Percentiles rank a stretch among this genome's conserved stretches.
These are phyloP conservation scores for Chaenogobius annularis DNA, from an alignment of 2,113 vertebrate genomes.

Conservation along the genomic window DNA sequence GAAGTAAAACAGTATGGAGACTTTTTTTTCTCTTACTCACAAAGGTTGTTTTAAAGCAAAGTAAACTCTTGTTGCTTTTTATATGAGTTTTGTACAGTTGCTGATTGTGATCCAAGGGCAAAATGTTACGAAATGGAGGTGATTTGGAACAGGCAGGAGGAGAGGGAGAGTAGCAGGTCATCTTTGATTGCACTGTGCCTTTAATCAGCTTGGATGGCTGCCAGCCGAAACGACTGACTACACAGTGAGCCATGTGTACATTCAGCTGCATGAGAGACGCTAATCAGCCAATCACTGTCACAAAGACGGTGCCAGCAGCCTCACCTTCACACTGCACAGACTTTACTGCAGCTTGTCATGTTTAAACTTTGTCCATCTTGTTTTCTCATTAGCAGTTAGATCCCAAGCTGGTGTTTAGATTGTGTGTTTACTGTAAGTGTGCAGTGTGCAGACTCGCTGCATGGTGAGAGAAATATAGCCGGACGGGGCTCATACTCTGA, in stretches of 20 bases:
- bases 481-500: conserved; percentile 38
- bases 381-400: neutral
- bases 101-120: neutral
- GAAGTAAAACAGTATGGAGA: neutral
- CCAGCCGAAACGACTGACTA: conserved; percentile 3
- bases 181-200: conserved; percentile 9
- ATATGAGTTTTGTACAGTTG: neutral
- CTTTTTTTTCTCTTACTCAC: neutral
- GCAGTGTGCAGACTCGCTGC: neutral
- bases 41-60: neutral
- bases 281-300: neutral
- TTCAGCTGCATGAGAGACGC: neutral
- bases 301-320: neutral
- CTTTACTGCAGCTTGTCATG: neutral
- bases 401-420: neutral
- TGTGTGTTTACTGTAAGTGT: neutral
- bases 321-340: neutral
- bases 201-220: conserved; percentile 4
- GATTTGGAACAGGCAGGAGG: neutral
- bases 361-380: conserved; percentile 1
- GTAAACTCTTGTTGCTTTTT: neutral
- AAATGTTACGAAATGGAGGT: neutral
- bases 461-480: neutral
- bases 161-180: neutral
- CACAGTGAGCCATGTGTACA: neutral